Base-by-base conservation (phyloP, 2,888 invertebrate species). In the Drosophila fulvimacula region DNA sequence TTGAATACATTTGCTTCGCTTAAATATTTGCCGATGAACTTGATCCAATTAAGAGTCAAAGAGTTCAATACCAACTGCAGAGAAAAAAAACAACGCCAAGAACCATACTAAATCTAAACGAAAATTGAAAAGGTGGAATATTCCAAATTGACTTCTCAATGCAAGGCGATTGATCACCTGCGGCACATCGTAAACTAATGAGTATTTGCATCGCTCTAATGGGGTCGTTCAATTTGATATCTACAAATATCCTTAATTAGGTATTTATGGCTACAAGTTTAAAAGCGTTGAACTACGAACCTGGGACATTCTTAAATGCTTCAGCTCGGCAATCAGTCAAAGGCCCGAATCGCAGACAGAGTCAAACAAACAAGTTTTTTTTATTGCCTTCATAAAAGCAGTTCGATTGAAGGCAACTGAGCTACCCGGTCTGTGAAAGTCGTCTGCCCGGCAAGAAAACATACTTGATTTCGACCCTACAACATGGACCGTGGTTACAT, bases 31-130 rank as follows among this genome's bases (percentile, higher is more conserved):
- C 44, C 41, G 68, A 17, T 67, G 70, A 79, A 75, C 70, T 81
- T 59, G 77, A 69, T 62, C 69, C 41, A 72, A 70, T 53, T 68
- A 57, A 55, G 57, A 59, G 76, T 76, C 68, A 63, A 49, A 76
- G 58, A 72, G 81, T 81, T 81, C 81, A 79, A 78, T 69, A 80
- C 72, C 68, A 62, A 67, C 38, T 17, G 15, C 7, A 21, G 17
- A 34, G 44, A 44, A 32, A 57, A 19, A 13, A 57, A 36, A 30
- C 46, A 38, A 57, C 44, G 10, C 27, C 36, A 51, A 44, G 41
- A 61, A 52, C 32, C n/a, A 57, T 19, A 19, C 13, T 11, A 32
- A 34, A 63, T 44, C 48, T 39, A 44, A 58, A 63, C 46, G 21
- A 32, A 53, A 63, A 46, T 42, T 32, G 32, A 41, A 32, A 55